These are phyloP conservation scores for Schizotus pectinicornis DNA, from an alignment of 2,888 invertebrate species.

Conservation along the genomic window DNA sequence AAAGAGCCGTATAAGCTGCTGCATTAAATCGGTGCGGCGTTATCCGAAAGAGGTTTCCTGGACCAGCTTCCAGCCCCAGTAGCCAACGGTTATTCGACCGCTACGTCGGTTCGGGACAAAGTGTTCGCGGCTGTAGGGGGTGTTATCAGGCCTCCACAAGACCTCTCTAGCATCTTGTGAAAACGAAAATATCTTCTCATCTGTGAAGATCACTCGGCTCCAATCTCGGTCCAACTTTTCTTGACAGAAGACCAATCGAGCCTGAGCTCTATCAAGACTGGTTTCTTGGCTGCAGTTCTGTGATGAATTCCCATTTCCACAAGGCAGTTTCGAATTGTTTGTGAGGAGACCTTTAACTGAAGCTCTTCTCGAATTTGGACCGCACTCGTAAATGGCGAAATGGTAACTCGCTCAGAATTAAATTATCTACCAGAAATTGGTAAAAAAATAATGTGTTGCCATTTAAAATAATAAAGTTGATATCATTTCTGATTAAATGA, in stretches of 20 bases:
- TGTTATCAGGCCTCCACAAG: slow-evolving; percentile 1
- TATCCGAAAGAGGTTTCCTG: not conserved
- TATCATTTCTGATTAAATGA: too few relatives aligned
- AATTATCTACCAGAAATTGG: too few relatives aligned
- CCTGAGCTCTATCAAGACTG: not conserved
- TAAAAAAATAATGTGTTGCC: too few relatives aligned
- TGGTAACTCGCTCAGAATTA: too few relatives aligned
- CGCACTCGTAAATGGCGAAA: too few relatives aligned
- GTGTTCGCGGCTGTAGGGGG: not conserved
- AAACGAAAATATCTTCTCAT: not conserved
- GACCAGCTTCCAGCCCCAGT: slow-evolving; percentile 3
- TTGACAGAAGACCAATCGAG: slow-evolving; percentile 1
- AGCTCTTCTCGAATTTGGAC: too few relatives aligned
- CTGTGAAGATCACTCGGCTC: not conserved
- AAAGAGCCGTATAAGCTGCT: not conserved
- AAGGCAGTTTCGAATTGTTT: not conserved
- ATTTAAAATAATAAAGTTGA: too few relatives aligned
- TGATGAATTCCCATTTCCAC: not conserved
- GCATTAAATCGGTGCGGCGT: not conserved
- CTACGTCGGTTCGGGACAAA: not conserved
- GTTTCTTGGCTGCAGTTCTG: slow-evolving; percentile 5
- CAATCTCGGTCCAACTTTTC: not conserved
- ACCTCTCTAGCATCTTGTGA: not conserved
- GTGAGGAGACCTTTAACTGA: too few relatives aligned
- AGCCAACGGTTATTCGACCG: slow-evolving; percentile 1